Evolutionary conservation across 2,113 vertebrate species (phyloP), one percentile per base, ranked within the genome.

Genomic region (Ammodytes marinus): DNA sequence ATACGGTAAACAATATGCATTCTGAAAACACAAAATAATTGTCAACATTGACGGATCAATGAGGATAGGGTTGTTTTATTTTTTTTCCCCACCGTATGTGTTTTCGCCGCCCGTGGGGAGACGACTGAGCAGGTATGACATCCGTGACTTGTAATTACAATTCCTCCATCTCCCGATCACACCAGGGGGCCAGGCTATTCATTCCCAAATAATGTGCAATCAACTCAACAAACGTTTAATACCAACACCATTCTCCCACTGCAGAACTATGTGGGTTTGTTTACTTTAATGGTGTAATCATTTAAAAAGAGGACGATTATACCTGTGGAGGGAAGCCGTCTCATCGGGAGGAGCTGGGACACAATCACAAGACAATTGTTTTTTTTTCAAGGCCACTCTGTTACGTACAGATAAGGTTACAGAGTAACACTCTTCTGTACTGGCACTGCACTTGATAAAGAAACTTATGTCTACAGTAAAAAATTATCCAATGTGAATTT

Each of bases 201-300:
- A 79, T 84, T 79, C 82, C 40, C 5, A 10, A 70, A 89, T n/a
- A 90, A 87, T 81, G 66, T 61, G 81, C 77, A 90, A 90, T 89
- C 87, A 90, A 40, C 61, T 76, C 50, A 0, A 17, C 13, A n/a
- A 15, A 14, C 0, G 50, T 59, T 55, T 17, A 27, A 27, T 27
- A 35, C 65, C 3, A 15, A 1, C n/a, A 19, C 2, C 7, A 60
- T 42, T 27, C 46, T 45, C 52, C 39, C 5, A 3, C 68, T 8
- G 61, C 3, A 74, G 8, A 61, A 78, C 13, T 37, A 39, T 1
- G 40, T 50, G 46, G 50, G 39, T 76, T 70, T 79, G 79, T 86
- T 87, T 87, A 61, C 70, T 83, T 79, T 86, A 87, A 88, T 87
- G 8, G 50, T 63, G 84, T 69, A 74, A 85, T 91, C 55, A 69